Evolutionary conservation across 2,888 invertebrate species (phyloP).

Genomic region (Dasypogon diadema): DNA sequence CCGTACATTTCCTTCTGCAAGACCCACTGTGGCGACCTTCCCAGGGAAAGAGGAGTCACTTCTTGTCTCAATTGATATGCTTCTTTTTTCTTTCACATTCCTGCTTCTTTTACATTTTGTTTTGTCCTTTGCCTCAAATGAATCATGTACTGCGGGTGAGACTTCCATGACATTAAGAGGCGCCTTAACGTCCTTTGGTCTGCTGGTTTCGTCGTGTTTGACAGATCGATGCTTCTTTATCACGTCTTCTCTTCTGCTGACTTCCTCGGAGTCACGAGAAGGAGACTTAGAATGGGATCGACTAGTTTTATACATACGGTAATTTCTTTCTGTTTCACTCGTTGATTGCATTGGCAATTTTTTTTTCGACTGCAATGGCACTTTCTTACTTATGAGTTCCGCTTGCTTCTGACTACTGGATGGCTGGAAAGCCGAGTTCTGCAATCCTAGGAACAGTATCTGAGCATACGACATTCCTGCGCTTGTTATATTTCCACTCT

Average conservation of each 20-base stretch:
- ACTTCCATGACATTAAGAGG: conserved; percentile 41
- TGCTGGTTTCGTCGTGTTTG: conserved; percentile 46
- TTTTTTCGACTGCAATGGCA: conserved; percentile 6
- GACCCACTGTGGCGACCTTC: conserved; percentile 53
- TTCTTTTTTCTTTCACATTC: conserved; percentile 22
- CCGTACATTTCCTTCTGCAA: conserved; percentile 51
- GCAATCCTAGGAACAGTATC: conserved; percentile 77
- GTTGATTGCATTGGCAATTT: not conserved
- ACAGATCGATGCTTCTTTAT: conserved; percentile 43
- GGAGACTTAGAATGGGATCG: conserved; percentile 60
- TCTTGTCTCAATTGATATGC: not conserved
- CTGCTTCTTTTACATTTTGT: not conserved
- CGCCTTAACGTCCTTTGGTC: conserved; percentile 39
- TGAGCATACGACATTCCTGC: conserved; percentile 74
- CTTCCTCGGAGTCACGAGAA: conserved; percentile 61
- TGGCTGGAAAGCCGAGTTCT: conserved; percentile 71
- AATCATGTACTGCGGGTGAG: not conserved
- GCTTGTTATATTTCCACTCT: conserved; percentile 55
- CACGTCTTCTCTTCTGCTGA: conserved; percentile 60
- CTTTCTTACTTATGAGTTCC: not conserved
- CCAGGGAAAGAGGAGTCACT: conserved; percentile 55
- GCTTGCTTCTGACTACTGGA: conserved; percentile 68
- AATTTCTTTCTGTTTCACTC: not conserved
- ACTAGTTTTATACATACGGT: conserved; percentile 18
- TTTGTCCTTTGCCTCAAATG: conserved; percentile 23